These are phyloP conservation scores for Nilaparvata lugens DNA, from an alignment of 1,140 invertebrate species.

Conservation along the genomic window DNA sequence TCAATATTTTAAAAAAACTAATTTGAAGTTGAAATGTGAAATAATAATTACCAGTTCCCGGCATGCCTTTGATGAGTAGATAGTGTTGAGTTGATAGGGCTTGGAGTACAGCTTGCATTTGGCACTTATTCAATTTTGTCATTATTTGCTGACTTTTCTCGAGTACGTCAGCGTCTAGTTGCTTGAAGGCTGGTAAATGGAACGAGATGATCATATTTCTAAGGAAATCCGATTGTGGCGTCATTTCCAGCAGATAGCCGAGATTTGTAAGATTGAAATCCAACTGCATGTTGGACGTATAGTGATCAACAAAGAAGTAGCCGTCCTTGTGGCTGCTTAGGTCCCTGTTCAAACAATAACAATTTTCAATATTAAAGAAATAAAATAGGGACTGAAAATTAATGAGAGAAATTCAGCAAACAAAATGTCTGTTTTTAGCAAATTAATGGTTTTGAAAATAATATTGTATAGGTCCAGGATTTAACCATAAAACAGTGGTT, in stretches of 20 bases:
- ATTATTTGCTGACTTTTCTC: conserved; percentile 45
- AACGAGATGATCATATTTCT: conserved; percentile 40
- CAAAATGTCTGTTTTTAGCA: too few relatives aligned
- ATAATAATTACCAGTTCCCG: conserved; percentile 63
- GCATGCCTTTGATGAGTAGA: conserved; percentile 82
- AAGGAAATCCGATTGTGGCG: conserved; percentile 30
- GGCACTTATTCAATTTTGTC: conserved; percentile 57
- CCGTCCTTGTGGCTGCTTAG: conserved; percentile 30
- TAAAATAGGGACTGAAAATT: too few relatives aligned
- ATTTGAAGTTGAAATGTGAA: too few relatives aligned
- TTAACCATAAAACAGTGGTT: too few relatives aligned
- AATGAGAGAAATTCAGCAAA: too few relatives aligned
- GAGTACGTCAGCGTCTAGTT: conserved; percentile 15
- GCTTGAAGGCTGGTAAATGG: conserved; percentile 24
- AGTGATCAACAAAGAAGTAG: conserved; percentile 19
- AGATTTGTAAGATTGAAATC: conserved; percentile 36
- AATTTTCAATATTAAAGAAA: too few relatives aligned
- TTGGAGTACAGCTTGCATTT: conserved; percentile 68
- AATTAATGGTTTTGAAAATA: too few relatives aligned
- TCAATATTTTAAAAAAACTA: too few relatives aligned
- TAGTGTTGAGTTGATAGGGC: conserved; percentile 67
- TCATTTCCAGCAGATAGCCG: conserved; percentile 36
- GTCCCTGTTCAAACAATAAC: conserved; percentile 40
- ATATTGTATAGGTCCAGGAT: too few relatives aligned
- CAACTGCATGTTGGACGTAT: conserved; percentile 16